Percentiles rank a stretch among this genome's conserved stretches.
Conservation (phyloP, 2,113 vertebrate species). For the Nyctereutes procyonoides region DNA sequence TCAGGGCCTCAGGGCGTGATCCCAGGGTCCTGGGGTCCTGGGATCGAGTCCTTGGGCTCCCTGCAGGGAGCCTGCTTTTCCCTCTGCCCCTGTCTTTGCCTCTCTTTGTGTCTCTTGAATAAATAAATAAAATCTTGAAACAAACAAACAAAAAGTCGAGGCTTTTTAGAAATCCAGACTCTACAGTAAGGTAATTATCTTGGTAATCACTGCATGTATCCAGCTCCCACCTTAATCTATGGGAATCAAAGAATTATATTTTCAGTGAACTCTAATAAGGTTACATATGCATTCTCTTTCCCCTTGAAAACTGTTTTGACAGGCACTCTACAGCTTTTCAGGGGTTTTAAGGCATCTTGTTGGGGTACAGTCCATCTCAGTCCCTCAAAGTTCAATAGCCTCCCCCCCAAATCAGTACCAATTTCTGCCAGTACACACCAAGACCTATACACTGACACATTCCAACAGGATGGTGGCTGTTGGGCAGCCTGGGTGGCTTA, state of each 20-base stretch:
- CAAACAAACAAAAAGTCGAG: neutral
- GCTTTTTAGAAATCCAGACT: conserved; percentile 33
- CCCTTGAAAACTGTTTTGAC: conserved; percentile 9
- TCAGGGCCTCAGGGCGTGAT: too few species aligned
- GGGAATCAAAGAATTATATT: conserved; percentile 14
- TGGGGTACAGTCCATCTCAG: neutral
- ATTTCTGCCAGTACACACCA: neutral
- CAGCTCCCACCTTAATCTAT: neutral
- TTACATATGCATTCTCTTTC: neutral
- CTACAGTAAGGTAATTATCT: neutral
- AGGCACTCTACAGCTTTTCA: neutral
- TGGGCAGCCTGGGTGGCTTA: too few species aligned
- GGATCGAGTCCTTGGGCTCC: too few species aligned
- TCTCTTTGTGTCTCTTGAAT: too few species aligned
- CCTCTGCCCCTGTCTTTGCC: too few species aligned
- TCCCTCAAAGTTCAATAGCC: neutral
- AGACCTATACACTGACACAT: neutral
- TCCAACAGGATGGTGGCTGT: neutral
- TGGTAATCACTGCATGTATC: conserved; percentile 15
- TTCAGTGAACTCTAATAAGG: conserved; percentile 50
- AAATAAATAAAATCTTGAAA: too few species aligned
- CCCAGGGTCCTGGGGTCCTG: too few species aligned
- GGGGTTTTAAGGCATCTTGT: conserved; percentile 11
- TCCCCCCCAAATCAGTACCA: conserved; percentile 3
- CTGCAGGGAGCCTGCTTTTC: too few species aligned